phyloP scores from a whole-genome alignment of 2,113 vertebrate genomes.

The Callipepla squamata region DNA sequence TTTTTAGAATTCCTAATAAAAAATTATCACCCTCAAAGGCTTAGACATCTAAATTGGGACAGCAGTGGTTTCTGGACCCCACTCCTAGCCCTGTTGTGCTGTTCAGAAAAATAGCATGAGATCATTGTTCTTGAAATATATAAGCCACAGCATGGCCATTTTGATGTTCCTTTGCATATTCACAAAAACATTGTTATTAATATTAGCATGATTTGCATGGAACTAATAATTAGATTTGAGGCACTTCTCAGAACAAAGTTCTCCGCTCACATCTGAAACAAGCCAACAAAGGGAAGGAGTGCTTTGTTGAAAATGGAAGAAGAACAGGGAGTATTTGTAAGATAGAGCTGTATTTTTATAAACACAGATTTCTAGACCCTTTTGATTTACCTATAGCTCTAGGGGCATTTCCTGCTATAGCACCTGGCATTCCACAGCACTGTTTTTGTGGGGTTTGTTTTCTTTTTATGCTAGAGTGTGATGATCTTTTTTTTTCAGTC shows the following conservation, averaged over 20 bases:
- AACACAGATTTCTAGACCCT: background rate
- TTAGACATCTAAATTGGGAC: background rate
- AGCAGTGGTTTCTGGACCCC: background rate
- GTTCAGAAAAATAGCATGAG: background rate
- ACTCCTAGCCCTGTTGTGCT: background rate
- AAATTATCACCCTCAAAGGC: background rate
- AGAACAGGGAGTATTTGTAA: fast-evolving
- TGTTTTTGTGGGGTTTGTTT: background rate
- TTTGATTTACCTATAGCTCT: background rate
- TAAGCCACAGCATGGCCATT: background rate
- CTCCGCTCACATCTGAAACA: background rate
- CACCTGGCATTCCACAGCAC: background rate
- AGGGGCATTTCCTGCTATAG: background rate
- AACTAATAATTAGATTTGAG: background rate
- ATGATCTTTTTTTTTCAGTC: background rate
- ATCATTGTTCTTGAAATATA: background rate
- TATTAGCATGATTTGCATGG: background rate
- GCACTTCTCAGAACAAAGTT: background rate
- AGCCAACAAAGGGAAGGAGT: background rate
- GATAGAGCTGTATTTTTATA: background rate
- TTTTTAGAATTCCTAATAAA: constrained; percentile 41
- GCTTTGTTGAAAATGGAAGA: background rate
- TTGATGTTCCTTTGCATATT: background rate
- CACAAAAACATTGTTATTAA: background rate
- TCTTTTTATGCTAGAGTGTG: background rate